Percentiles rank a stretch among this genome's conserved stretches.
Evolutionary conservation across 2,113 vertebrate genomes (phyloP).

Genomic region (Rhagologus leucostigma): DNA sequence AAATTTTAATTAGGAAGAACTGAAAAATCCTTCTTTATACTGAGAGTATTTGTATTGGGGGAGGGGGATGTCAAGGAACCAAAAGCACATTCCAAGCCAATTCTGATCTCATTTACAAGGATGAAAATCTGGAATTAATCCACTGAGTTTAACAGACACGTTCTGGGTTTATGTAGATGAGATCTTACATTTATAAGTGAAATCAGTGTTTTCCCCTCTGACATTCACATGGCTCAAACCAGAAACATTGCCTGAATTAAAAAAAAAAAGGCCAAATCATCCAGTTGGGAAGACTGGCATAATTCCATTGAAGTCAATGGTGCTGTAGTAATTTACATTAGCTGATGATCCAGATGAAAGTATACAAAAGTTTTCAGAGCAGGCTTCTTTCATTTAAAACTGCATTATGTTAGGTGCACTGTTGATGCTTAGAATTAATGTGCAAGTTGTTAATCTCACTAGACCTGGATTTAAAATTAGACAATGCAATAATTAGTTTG

Average conservation of each 20-base stretch:
- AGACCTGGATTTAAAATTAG: slow-evolving; percentile 84
- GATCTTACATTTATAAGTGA: slow-evolving; percentile 22
- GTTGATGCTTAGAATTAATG: slow-evolving; percentile 79
- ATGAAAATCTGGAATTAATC: slow-evolving; percentile 49
- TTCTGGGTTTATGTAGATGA: slow-evolving; percentile 16
- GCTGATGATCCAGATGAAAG: slow-evolving; percentile 15
- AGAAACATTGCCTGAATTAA: neutral
- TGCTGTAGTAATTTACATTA: slow-evolving; percentile 29
- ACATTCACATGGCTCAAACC: neutral
- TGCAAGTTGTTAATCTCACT: slow-evolving; percentile 80
- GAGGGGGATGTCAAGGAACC: neutral
- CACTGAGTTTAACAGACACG: slow-evolving; percentile 8
- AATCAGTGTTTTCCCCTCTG: slow-evolving; percentile 15
- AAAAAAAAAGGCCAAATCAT: neutral
- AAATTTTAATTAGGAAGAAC: slow-evolving; percentile 8
- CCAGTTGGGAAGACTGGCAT: neutral
- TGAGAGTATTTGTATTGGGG: neutral
- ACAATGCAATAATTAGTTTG: slow-evolving; percentile 85
- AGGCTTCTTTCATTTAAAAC: slow-evolving; percentile 69
- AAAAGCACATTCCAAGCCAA: slow-evolving; percentile 33
- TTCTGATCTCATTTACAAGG: slow-evolving; percentile 32
- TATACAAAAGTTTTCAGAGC: slow-evolving; percentile 67
- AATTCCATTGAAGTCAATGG: neutral
- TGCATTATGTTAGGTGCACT: slow-evolving; percentile 71
- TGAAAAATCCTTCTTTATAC: slow-evolving; percentile 4